phyloP scores from a whole-genome alignment of 1,140 invertebrate species.

The Bicyclus anynana region DNA sequence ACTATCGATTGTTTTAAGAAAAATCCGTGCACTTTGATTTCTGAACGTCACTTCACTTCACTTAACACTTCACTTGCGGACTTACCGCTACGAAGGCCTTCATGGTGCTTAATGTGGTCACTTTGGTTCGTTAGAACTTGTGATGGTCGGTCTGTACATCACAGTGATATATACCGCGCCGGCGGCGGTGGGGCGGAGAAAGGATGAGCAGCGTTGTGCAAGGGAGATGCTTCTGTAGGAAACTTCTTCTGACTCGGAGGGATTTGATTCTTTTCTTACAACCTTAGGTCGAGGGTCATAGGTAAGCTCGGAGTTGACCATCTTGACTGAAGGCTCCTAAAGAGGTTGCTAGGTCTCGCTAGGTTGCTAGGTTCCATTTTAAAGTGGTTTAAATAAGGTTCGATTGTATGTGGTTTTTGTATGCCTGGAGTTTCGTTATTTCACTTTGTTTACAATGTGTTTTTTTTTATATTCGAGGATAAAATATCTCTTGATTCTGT shows the following conservation, averaged over 20 bases:
- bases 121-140: slow-evolving; percentile 61
- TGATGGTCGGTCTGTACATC: slow-evolving; percentile 44
- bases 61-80: slow-evolving; percentile 57
- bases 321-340: too few relatives aligned
- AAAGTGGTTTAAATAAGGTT: too few relatives aligned
- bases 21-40: slow-evolving; percentile 36
- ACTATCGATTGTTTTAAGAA: background rate
- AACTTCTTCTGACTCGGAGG: slow-evolving; percentile 64
- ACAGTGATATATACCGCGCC: slow-evolving; percentile 56
- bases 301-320: too few relatives aligned
- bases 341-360: too few relatives aligned
- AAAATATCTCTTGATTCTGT: too few relatives aligned
- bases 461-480: too few relatives aligned
- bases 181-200: slow-evolving; percentile 66
- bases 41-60: slow-evolving; percentile 50
- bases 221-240: slow-evolving; percentile 66
- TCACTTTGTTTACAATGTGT: too few relatives aligned
- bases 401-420: too few relatives aligned
- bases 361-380: too few relatives aligned
- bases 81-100: slow-evolving; percentile 74
- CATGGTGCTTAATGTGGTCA: slow-evolving; percentile 69
- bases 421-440: too few relatives aligned
- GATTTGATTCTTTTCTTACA: slow-evolving; percentile 44
- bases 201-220: slow-evolving; percentile 62
- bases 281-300: slow-evolving; percentile 38